phyloP scores from a whole-genome alignment of 2,113 vertebrate genomes.

The Phainopepla nitens region DNA sequence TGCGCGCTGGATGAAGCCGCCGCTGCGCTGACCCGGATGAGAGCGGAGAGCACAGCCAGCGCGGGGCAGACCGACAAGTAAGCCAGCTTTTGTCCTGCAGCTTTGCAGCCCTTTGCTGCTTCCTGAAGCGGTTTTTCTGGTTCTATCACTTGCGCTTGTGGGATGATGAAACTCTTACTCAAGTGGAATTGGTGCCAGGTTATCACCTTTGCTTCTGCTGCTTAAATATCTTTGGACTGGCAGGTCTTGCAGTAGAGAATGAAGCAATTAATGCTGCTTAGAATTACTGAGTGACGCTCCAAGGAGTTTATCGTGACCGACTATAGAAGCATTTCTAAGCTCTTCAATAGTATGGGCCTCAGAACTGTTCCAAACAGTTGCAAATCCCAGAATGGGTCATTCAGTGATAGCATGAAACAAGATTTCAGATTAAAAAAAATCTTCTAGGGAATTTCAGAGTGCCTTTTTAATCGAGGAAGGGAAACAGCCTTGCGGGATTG shows the following conservation, averaged over 20 bases:
- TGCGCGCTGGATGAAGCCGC: conserved; percentile 98
- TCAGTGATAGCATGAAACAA: background rate
- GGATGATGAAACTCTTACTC: background rate
- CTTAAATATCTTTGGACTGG: background rate
- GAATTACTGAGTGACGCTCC: rapidly evolving
- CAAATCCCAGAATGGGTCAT: background rate
- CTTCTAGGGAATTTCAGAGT: background rate
- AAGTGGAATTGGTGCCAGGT: background rate
- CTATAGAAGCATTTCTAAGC: background rate
- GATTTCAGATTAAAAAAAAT: background rate
- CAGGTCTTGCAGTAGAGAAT: background rate
- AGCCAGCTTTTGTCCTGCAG: conserved; percentile 20
- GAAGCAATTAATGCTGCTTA: background rate
- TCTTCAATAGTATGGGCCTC: background rate
- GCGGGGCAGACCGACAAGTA: conserved; percentile 99
- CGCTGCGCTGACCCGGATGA: conserved; percentile 96
- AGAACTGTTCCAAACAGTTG: background rate
- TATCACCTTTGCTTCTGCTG: background rate
- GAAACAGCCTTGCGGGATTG: too few species aligned
- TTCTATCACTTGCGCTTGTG: rapidly evolving
- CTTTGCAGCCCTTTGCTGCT: background rate
- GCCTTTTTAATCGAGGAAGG: background rate
- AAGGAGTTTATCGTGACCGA: background rate
- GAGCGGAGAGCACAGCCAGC: conserved; percentile 95
- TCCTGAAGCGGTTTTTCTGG: background rate